These are phyloP conservation scores for Drosophila seclusa DNA, from an alignment of 2,888 invertebrate genomes.

Conservation along the genomic window DNA sequence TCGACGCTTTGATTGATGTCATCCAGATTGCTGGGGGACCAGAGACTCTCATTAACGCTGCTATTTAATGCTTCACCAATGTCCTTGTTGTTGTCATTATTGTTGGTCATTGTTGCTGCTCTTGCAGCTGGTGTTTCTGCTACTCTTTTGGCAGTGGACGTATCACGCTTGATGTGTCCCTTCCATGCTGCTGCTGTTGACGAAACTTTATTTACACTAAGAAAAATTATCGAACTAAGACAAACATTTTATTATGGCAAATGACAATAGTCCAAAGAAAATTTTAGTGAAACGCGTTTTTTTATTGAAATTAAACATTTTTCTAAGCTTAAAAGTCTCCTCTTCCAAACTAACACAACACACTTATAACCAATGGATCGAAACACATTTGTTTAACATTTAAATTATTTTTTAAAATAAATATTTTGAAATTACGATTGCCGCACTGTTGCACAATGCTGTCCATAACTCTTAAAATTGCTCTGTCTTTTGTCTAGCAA, in stretches of 20 bases:
- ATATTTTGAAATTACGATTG: not conserved
- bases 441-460: not conserved
- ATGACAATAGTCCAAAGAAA: not conserved
- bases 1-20: constrained; percentile 83
- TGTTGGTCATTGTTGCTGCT: constrained; percentile 46
- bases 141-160: constrained; percentile 1
- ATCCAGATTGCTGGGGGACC: constrained; percentile 68
- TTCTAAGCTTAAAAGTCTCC: not conserved
- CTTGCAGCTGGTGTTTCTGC: not conserved
- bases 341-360: no score
- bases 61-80: constrained; percentile 48
- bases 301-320: not conserved
- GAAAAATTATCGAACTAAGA: not conserved
- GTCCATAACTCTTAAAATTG: constrained; percentile 1
- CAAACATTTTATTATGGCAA: not conserved
- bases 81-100: constrained; percentile 18
- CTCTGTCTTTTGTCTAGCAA: not conserved
- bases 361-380: no score
- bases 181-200: constrained; percentile 7
- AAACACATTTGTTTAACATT: not conserved
- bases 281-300: not conserved
- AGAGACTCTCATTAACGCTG: constrained; percentile 46
- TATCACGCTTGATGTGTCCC: constrained; percentile 11
- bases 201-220: not conserved
- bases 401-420: no score